These are phyloP conservation scores for Heteractis magnifica DNA, from an alignment of 92 coral and sea anemone genomes.

Conservation along the genomic window DNA sequence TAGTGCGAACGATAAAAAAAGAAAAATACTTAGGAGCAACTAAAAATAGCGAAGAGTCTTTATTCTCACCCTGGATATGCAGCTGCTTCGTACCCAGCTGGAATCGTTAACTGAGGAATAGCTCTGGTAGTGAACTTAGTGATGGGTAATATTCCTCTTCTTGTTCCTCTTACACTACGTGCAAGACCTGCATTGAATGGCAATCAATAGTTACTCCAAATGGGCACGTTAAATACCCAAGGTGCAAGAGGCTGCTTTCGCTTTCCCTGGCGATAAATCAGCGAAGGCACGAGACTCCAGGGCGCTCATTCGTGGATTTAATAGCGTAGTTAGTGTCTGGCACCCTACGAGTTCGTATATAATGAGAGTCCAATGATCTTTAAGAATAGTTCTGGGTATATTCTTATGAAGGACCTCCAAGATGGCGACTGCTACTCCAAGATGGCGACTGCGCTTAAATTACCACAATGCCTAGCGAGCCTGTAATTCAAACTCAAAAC, in stretches of 20 bases:
- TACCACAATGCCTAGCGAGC: background rate
- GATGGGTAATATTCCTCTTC: slow-evolving; percentile 58
- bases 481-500: background rate
- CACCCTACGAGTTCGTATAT: background rate
- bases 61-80: slow-evolving; percentile 39
- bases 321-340: background rate
- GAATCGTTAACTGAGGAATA: slow-evolving; percentile 46
- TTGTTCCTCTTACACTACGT: slow-evolving; percentile 58
- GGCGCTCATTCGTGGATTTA: background rate
- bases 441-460: background rate
- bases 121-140: slow-evolving; percentile 65
- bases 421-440: background rate
- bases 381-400: background rate
- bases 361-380: background rate
- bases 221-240: background rate
- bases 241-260: background rate
- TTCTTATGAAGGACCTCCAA: background rate
- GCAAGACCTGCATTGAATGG: slow-evolving; percentile 44
- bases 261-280: background rate
- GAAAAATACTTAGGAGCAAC: too few relatives aligned
- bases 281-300: background rate
- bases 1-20: too few relatives aligned
- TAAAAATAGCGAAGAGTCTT: too few relatives aligned
- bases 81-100: slow-evolving; percentile 41
- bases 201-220: background rate